These are phyloP conservation scores for Lapara coniferarum DNA, from an alignment of 2,888 invertebrate species.

Conservation along the genomic window DNA sequence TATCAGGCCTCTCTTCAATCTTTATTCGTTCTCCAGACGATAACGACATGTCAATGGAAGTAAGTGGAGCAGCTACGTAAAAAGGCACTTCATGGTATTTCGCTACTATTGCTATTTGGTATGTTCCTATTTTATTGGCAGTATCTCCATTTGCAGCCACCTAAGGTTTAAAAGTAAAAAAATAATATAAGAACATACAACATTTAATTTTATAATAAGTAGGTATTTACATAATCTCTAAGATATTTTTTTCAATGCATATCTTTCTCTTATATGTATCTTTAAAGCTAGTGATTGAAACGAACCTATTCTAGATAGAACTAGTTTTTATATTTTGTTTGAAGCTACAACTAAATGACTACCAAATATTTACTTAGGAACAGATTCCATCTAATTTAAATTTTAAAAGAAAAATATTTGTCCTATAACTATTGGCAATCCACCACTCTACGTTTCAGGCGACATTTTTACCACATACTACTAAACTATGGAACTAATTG, in stretches of 20 bases:
- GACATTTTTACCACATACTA: too few relatives aligned
- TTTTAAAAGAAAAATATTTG: neutral
- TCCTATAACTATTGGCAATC: too few relatives aligned
- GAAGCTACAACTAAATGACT: neutral
- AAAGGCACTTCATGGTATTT: constrained; percentile 96
- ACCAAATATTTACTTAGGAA: neutral
- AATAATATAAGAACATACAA: constrained; percentile 2
- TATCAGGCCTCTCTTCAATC: constrained; percentile 96
- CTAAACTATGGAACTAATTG: too few relatives aligned
- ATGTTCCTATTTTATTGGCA: constrained; percentile 99
- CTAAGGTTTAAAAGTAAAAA: constrained; percentile 56
- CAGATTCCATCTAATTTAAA: neutral
- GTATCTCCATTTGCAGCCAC: constrained; percentile 98
- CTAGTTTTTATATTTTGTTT: too few relatives aligned
- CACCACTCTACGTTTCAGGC: too few relatives aligned
- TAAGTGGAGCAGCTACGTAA: constrained; percentile 96
- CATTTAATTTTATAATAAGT: neutral
- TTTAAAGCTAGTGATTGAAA: too few relatives aligned
- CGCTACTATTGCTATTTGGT: constrained; percentile 96
- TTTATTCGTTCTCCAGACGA: constrained; percentile 92
- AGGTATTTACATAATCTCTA: too few relatives aligned
- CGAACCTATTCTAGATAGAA: too few relatives aligned
- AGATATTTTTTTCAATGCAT: too few relatives aligned
- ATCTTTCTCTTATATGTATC: too few relatives aligned
- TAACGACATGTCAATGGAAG: constrained; percentile 93